Base-by-base conservation (phyloP, 2,888 invertebrate genomes). In the Ligdia adustata region DNA sequence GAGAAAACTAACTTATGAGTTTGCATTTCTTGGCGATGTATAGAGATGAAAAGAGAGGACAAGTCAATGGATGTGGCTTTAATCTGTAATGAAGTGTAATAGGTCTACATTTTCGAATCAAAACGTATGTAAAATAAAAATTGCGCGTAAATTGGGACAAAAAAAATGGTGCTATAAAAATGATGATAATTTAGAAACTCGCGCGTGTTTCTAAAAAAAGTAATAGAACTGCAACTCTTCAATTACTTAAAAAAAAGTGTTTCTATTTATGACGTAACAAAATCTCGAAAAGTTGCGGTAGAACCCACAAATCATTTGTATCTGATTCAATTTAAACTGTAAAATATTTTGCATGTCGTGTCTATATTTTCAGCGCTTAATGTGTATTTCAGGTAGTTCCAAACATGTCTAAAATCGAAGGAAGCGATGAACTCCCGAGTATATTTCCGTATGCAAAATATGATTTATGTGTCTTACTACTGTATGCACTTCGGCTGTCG, bases 401-500 rank as follows among this genome's bases (percentile, higher is more conserved):
- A 72, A 71, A 72, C 69, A 71, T 71, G 71, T 67, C 72, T 70
- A 64, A 74, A 80, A 79, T 80, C 73, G 74, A 68, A 76, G 71
- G 68, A 77, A 72, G 70, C 79, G 70, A 80, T 82, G 81, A 76
- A 73, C 76, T 75, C 72, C 52, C 37, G 64, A 68, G 69, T 72
- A 65, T 72, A 69, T 72, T 69, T 64, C 69, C 60, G 70, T 70
- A 79, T 78, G 76, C 77, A 74, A 73, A 82, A 79, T 74, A 83
- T 88, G 86, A 88, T 87, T 86, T 84, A 87, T 86, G 75, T 66
- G 62, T 65, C 67, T 69, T 64, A 60, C 64, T 60, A 62, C 67
- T 63, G 60, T 56, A 35, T 45, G 47, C 39, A 41, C 38, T 47
- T 34, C 33, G 18, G 43, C 45, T 38, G 55, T 50, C 56, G 66